Percentiles rank a stretch among this genome's conserved stretches.
Evolutionary conservation across 1,140 invertebrate genomes (phyloP).

Genomic region (Musca domestica): DNA sequence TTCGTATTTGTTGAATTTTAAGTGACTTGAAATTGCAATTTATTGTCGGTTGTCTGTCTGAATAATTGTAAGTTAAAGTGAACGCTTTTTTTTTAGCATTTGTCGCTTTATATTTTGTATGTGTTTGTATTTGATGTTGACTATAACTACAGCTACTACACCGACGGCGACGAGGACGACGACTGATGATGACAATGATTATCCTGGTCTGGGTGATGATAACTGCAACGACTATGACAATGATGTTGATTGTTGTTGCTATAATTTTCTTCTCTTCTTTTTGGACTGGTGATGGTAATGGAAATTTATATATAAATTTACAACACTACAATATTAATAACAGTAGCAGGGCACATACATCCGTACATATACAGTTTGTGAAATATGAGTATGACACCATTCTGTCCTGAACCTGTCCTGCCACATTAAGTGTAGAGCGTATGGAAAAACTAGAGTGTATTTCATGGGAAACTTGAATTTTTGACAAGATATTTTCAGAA

Average conservation of each 20-base stretch:
- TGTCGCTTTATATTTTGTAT: no score
- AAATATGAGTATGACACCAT: conserved; percentile 12
- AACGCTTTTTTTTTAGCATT: not conserved
- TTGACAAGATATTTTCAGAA: no score
- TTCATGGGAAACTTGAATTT: no score
- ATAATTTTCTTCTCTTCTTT: not conserved
- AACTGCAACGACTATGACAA: not conserved
- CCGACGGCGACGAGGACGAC: no score
- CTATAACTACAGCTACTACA: no score
- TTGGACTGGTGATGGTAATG: not conserved
- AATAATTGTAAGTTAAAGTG: conserved; percentile 20
- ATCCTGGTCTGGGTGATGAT: no score
- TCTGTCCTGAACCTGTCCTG: no score
- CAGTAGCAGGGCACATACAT: no score
- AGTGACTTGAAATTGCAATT: conserved; percentile 22
- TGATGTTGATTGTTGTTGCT: conserved; percentile 1
- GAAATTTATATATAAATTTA: conserved; percentile 17
- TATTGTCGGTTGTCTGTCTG: conserved; percentile 17
- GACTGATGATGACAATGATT: no score
- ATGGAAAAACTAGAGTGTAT: no score
- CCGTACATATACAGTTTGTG: not conserved
- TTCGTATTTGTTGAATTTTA: conserved; percentile 13
- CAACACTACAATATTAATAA: conserved; percentile 5
- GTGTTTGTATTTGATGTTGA: no score
- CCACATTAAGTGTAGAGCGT: no score